Evolutionary conservation across 2,888 invertebrate genomes (phyloP), one percentile per base, ranked within the genome.

Genomic region (Philonicus albiceps): DNA sequence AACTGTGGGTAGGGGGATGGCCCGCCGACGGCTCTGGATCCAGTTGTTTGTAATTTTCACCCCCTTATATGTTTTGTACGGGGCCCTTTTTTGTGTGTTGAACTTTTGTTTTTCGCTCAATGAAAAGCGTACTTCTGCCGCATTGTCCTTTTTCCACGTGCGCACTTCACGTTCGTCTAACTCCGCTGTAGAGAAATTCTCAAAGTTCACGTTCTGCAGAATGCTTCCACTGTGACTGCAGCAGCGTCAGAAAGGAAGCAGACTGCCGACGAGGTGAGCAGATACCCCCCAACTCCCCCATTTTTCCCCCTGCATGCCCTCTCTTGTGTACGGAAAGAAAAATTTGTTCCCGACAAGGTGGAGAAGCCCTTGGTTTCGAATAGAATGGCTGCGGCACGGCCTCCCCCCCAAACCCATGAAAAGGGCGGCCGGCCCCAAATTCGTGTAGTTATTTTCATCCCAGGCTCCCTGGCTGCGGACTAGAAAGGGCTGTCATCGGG

Each of bases 91-190:
- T 78, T 78, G 49, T 78, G 78, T 78, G 49, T 78, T 27, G 78
- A 78, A 78, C 78, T 78, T 78, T 78, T 78, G 78, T 78, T 78
- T 78, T 78, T 78, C 64, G 49, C 49, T 78, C 27, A 78, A 78
- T 78, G 78, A 53, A 78, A 78, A 78, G 78, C 49, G 78, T 78
- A 78, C 78, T 78, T 78, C 78, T 78, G 78, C 78, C 78, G 78
- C 78, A 78, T 78, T 49, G 78, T 49, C 43, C 49, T 49, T 49
- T 22, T 49, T 78, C 76, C 78, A 78, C 78, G 49, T 78, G 78
- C 49, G 78, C 78, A 78, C 78, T 78, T 43, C 78, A 78, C 49
- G 49, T 78, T 78, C n/a, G 22, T n/a, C 78, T 78, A n/a, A 78
- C 43, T 78, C 11, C 49, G 49, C 27, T n/a, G n/a, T 27, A 16